These are phyloP conservation scores for Apamea epomidion DNA, from an alignment of 2,888 invertebrate genomes.

Conservation along the genomic window DNA sequence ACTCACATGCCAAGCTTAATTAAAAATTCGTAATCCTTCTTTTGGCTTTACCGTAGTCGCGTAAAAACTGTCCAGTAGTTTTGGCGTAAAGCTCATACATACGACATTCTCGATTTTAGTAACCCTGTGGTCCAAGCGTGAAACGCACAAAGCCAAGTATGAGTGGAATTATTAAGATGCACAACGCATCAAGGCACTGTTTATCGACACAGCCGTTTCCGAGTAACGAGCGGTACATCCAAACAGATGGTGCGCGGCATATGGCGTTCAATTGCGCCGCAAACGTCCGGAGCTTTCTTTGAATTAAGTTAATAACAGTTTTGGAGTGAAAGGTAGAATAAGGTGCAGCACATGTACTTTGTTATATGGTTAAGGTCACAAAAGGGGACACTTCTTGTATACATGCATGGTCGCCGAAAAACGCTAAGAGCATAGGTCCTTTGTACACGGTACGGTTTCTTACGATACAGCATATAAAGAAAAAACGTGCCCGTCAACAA, in stretches of 20 bases:
- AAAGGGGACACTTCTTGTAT: no score
- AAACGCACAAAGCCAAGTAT: neutral
- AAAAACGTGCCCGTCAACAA: no score
- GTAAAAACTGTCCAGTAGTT: neutral
- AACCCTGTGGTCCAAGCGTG: neutral
- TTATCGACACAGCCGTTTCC: slow-evolving; percentile 51
- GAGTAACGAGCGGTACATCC: slow-evolving; percentile 47
- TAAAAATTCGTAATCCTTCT: neutral
- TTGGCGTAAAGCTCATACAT: neutral
- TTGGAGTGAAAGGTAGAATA: slow-evolving; percentile 5
- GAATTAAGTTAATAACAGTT: slow-evolving; percentile 11
- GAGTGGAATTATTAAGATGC: slow-evolving; percentile 19
- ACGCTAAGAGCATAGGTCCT: neutral
- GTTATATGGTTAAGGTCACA: neutral
- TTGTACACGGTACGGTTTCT: neutral
- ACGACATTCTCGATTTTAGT: neutral
- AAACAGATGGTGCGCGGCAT: slow-evolving; percentile 60
- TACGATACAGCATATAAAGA: no score
- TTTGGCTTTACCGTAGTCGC: neutral
- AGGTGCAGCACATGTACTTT: neutral
- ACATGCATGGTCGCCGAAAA: neutral
- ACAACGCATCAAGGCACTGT: slow-evolving; percentile 12
- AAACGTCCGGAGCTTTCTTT: slow-evolving; percentile 61
- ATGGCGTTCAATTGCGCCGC: slow-evolving; percentile 53
- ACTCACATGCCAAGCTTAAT: no score